Evolutionary conservation across 2,797 vertebrate species (phyloP).

Genomic region (Periophthalmus magnuspinnatus): DNA sequence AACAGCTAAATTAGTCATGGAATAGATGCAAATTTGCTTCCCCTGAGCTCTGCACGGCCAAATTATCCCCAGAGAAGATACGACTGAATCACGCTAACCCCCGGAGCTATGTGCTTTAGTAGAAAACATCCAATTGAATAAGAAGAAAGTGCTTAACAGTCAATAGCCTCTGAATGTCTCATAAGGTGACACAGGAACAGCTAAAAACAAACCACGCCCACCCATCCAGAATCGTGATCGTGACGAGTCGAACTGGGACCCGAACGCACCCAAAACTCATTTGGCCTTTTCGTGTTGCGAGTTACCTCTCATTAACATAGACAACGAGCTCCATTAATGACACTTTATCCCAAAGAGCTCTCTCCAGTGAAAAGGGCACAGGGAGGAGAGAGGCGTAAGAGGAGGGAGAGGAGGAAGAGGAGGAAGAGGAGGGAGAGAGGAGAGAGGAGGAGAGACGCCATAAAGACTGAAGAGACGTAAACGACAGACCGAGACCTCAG

Average conservation of each 20-base stretch:
- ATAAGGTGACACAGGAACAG: conserved; percentile 59
- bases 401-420: background rate
- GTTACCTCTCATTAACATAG: conserved; percentile 76
- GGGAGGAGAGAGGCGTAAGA: background rate
- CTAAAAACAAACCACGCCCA: conserved; percentile 59
- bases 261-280: conserved; percentile 61
- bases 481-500: conserved; percentile 41
- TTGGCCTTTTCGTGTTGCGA: conserved; percentile 70
- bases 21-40: conserved; percentile 71
- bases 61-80: conserved; percentile 71
- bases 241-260: conserved; percentile 44
- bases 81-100: conserved; percentile 71
- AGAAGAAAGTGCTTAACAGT: conserved; percentile 76
- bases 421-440: background rate
- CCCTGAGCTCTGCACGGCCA: conserved; percentile 67
- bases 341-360: conserved; percentile 67
- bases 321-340: conserved; percentile 76
- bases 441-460: conserved; percentile 27
- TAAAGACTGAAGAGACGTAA: conserved; percentile 13
- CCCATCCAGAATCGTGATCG: conserved; percentile 47
- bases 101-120: conserved; percentile 69
- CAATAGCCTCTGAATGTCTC: conserved; percentile 64
- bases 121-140: conserved; percentile 80
- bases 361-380: conserved; percentile 66
- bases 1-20: conserved; percentile 73